Percentiles rank a stretch among this genome's conserved stretches.
Evolutionary conservation across 1,140 invertebrate genomes (phyloP).

Genomic region (Cepaea nemoralis): DNA sequence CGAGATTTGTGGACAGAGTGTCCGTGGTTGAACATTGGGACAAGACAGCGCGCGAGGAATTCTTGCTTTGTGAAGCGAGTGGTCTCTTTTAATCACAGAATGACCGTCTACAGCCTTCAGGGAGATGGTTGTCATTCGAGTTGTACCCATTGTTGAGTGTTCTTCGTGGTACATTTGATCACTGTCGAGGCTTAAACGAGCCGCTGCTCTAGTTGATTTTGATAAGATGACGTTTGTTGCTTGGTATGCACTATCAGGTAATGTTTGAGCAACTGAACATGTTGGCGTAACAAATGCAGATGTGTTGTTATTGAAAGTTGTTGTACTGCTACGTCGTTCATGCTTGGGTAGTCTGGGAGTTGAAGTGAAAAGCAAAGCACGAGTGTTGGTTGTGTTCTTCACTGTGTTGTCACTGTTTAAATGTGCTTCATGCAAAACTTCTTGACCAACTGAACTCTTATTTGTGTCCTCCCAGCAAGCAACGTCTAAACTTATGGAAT

Average conservation of each 20-base stretch:
- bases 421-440: background rate
- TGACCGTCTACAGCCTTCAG: background rate
- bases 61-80: too few species aligned
- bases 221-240: background rate
- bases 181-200: background rate
- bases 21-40: background rate
- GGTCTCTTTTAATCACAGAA: background rate
- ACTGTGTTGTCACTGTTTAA: background rate
- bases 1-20: too few species aligned
- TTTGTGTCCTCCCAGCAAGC: background rate
- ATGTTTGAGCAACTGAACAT: background rate
- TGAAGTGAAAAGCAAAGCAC: background rate
- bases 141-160: background rate
- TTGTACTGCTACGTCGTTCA: too few species aligned
- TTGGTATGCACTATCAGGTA: background rate
- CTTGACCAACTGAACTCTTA: background rate
- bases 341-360: background rate
- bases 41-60: background rate
- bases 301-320: background rate
- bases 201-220: background rate
- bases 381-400: background rate
- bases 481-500: background rate
- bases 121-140: background rate
- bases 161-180: background rate
- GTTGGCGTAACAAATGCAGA: background rate